phyloP scores from a whole-genome alignment of 2,113 vertebrate genomes.

The Percopsis transmontana region DNA sequence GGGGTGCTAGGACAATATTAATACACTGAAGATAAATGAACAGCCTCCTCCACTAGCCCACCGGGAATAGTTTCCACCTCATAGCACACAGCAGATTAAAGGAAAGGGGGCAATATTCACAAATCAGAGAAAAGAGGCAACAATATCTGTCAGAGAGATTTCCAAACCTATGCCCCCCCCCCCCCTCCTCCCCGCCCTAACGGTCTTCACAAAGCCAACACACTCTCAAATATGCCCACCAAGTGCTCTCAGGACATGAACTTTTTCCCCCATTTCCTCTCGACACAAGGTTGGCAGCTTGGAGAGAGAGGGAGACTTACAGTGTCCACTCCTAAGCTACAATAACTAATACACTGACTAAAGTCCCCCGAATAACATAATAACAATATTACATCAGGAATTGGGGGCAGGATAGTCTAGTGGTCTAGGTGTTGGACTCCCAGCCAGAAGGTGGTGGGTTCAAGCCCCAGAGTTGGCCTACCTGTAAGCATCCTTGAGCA shows the following conservation, averaged over 20 bases:
- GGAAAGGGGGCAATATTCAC: conserved; percentile 67
- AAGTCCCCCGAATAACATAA: too few species aligned
- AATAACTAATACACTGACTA: too few species aligned
- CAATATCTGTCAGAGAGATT: conserved; percentile 52
- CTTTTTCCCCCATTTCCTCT: background rate
- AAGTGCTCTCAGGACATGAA: background rate
- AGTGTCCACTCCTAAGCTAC: background rate
- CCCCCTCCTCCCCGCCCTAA: background rate
- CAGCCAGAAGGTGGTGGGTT: too few species aligned
- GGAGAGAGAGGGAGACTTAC: background rate
- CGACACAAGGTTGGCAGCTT: conserved; percentile 8
- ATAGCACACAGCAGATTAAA: conserved; percentile 75
- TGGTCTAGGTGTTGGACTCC: too few species aligned
- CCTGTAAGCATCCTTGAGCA: too few species aligned
- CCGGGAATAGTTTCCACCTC: conserved; percentile 75
- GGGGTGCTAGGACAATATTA: conserved; percentile 61
- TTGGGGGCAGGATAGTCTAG: too few species aligned
- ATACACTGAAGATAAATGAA: conserved; percentile 76
- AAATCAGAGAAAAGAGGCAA: conserved; percentile 71
- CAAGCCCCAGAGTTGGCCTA: too few species aligned
- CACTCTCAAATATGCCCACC: background rate
- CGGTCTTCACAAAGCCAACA: background rate
- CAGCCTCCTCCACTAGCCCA: conserved; percentile 57
- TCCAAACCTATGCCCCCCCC: background rate
- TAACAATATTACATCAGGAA: too few species aligned